phyloP scores from a whole-genome alignment of 2,113 vertebrate genomes.

The Smithornis capensis region DNA sequence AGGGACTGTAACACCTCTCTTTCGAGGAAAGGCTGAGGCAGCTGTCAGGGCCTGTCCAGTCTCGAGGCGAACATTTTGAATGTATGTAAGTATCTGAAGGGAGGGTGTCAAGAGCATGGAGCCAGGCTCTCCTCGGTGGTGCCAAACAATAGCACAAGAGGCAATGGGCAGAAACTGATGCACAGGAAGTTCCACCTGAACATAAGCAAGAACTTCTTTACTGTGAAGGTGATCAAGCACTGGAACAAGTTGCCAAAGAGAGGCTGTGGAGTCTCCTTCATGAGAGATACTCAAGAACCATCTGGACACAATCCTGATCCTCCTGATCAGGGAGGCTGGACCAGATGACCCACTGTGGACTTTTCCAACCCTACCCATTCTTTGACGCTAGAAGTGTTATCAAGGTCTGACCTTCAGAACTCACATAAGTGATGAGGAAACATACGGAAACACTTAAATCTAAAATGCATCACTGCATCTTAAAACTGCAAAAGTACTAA shows the following conservation, averaged over 20 bases:
- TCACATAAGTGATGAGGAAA: background rate
- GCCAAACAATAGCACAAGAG: background rate
- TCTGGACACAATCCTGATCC: background rate
- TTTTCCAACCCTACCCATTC: background rate
- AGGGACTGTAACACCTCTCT: background rate
- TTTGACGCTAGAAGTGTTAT: background rate
- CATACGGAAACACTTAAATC: background rate
- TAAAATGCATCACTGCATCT: background rate
- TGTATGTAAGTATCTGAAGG: background rate
- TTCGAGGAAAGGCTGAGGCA: background rate
- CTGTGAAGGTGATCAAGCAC: rapidly evolving
- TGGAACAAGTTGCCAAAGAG: background rate
- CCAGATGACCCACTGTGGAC: background rate
- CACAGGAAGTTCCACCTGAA: background rate
- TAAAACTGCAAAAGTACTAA: background rate
- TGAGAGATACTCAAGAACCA: background rate
- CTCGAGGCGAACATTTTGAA: too few species aligned
- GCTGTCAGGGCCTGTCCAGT: background rate
- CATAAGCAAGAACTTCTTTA: background rate
- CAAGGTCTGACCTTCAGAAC: background rate
- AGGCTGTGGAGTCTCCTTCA: too few species aligned
- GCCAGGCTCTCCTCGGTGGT: background rate
- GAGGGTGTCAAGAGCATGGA: background rate
- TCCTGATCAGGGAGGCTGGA: background rate
- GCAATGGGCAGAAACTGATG: background rate